phyloP scores from a whole-genome alignment of 2,797 vertebrate genomes.

The Spatula clypeata region DNA sequence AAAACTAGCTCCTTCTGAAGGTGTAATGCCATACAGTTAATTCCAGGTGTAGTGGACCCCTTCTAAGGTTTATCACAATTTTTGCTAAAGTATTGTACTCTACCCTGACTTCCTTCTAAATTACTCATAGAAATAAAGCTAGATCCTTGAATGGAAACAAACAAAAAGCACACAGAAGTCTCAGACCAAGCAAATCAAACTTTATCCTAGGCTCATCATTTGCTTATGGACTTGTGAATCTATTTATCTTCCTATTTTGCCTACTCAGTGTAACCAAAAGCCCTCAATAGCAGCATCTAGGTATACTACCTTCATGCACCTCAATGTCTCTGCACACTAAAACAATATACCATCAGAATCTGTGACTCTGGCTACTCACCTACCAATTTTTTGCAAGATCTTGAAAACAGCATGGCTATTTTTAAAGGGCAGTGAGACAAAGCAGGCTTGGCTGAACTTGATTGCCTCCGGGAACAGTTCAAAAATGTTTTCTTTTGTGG shows the following conservation, averaged over 20 bases:
- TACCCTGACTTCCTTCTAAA: neutral
- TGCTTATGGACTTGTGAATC: neutral
- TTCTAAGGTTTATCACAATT: neutral
- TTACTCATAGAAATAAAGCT: neutral
- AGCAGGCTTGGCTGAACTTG: neutral
- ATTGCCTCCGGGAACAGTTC: neutral
- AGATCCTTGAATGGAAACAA: neutral
- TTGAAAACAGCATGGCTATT: neutral
- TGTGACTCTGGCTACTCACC: neutral
- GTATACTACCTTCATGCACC: neutral
- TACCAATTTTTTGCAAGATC: neutral
- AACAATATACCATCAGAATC: neutral
- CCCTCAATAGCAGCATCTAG: neutral
- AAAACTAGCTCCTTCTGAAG: neutral
- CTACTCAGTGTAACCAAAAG: neutral
- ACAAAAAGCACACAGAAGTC: neutral
- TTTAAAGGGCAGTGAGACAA: neutral
- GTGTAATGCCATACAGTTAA: neutral
- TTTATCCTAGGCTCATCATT: neutral
- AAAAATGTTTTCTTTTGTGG: neutral
- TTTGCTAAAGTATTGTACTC: neutral
- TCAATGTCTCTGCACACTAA: neutral
- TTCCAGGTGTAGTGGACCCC: fast-evolving
- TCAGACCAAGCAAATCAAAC: neutral
- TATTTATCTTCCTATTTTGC: neutral